These are phyloP conservation scores for Tinea semifulvella DNA, from an alignment of 2,888 invertebrate genomes.

Conservation along the genomic window DNA sequence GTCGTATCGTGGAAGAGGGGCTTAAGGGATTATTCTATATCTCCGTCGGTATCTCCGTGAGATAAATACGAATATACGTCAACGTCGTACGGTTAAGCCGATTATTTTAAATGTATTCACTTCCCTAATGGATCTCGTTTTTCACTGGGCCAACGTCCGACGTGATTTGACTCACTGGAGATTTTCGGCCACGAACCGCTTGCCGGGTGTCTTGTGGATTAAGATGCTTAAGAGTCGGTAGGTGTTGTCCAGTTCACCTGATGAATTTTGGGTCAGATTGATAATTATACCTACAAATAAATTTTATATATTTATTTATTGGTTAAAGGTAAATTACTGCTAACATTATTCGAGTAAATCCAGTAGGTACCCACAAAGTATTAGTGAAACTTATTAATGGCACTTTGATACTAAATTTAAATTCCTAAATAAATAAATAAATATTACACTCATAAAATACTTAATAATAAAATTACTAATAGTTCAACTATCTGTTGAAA, in stretches of 20 bases:
- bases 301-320: too few species aligned
- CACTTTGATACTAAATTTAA: too few species aligned
- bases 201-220: constrained; percentile 40
- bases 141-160: constrained; percentile 41
- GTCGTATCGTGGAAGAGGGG: too few species aligned
- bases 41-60: constrained; percentile 64
- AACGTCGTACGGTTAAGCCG: constrained; percentile 66
- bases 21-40: constrained; percentile 64
- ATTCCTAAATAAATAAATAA: too few species aligned
- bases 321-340: too few species aligned
- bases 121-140: constrained; percentile 66
- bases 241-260: too few species aligned
- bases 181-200: constrained; percentile 65
- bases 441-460: too few species aligned
- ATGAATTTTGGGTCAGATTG: background rate
- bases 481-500: too few species aligned
- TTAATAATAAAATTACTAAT: too few species aligned
- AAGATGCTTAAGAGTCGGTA: constrained; percentile 3
- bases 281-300: background rate
- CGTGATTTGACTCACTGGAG: constrained; percentile 59
- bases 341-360: too few species aligned
- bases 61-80: constrained; percentile 68
- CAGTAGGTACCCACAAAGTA: too few species aligned
- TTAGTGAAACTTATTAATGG: too few species aligned
- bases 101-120: constrained; percentile 69